Evolutionary conservation across 2,888 invertebrate species (phyloP).

Genomic region (Andrena bicolor): DNA sequence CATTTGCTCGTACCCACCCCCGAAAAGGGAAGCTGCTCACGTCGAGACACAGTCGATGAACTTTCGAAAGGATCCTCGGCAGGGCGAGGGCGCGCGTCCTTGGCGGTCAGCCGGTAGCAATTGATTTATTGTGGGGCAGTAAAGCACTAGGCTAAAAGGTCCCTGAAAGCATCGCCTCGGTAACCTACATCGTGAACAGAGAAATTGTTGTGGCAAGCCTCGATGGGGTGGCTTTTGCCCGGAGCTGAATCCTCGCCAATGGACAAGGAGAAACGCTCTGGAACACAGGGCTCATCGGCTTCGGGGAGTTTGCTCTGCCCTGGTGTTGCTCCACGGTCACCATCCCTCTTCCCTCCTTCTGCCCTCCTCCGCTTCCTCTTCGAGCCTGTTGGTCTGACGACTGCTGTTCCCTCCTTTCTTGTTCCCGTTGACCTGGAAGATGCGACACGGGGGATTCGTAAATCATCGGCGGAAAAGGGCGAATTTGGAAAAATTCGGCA

Average conservation of each 20-base stretch:
- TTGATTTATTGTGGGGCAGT: slow-evolving; percentile 83
- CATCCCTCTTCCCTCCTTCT: neutral
- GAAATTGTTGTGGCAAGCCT: slow-evolving; percentile 85
- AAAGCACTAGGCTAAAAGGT: slow-evolving; percentile 79
- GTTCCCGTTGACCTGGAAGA: slow-evolving; percentile 34
- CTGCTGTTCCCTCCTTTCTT: slow-evolving; percentile 7
- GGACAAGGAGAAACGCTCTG: slow-evolving; percentile 41
- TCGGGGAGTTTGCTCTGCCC: slow-evolving; percentile 23
- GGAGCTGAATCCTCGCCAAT: slow-evolving; percentile 66
- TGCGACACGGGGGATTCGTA: slow-evolving; percentile 47
- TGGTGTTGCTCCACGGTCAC: neutral
- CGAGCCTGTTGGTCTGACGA: neutral
- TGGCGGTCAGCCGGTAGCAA: slow-evolving; percentile 65
- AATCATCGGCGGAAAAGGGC: slow-evolving; percentile 56
- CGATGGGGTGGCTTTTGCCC: slow-evolving; percentile 75
- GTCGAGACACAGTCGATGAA: slow-evolving; percentile 27
- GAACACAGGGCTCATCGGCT: slow-evolving; percentile 40
- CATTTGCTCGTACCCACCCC: no score
- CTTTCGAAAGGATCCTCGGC: slow-evolving; percentile 49
- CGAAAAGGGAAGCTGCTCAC: neutral
- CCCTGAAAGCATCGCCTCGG: slow-evolving; percentile 77
- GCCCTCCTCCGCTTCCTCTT: slow-evolving; percentile 7
- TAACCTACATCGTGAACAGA: slow-evolving; percentile 84
- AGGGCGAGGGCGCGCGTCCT: slow-evolving; percentile 24
- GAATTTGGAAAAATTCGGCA: slow-evolving; percentile 55